Evolutionary conservation across 2,888 invertebrate species (phyloP).

Genomic region (Teleogryllus oceanicus): DNA sequence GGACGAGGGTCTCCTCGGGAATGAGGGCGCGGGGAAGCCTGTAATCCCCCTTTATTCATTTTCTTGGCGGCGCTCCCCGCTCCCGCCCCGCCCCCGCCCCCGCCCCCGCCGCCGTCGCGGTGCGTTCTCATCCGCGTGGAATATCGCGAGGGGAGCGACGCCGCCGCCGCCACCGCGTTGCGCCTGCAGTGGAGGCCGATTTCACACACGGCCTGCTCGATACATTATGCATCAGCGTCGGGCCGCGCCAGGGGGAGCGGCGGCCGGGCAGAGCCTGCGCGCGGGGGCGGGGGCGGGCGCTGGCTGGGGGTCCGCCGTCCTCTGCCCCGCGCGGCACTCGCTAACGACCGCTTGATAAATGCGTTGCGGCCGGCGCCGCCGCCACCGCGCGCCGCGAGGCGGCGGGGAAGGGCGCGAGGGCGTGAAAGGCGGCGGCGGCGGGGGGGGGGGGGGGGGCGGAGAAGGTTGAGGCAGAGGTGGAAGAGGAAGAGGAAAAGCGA

Average conservation of each 20-base stretch:
- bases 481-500: too few relatives aligned
- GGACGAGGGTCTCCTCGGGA: too few relatives aligned
- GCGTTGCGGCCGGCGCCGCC: slow-evolving; percentile 4
- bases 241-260: neutral
- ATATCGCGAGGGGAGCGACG: neutral
- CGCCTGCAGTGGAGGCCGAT: slow-evolving; percentile 28
- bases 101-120: neutral
- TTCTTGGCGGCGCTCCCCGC: slow-evolving; percentile 24
- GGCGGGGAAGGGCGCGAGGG: slow-evolving; percentile 21
- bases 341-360: slow-evolving; percentile 19
- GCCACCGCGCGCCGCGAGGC: neutral
- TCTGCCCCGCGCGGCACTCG: neutral
- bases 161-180: neutral
- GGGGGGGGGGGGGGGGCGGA: neutral
- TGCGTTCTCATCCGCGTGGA: slow-evolving; percentile 24
- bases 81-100: neutral
- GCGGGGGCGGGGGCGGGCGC: neutral
- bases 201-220: slow-evolving; percentile 34
- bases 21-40: neutral
- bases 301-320: neutral
- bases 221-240: slow-evolving; percentile 33
- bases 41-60: slow-evolving; percentile 25
- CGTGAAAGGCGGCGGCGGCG: neutral
- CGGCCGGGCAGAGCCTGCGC: too few relatives aligned
- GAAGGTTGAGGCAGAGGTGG: too few relatives aligned